A percentile compares a stretch with the other conserved stretches of the same genome.
phyloP scores from a whole-genome alignment of 1,140 invertebrate genomes.

The Procambarus clarkii region DNA sequence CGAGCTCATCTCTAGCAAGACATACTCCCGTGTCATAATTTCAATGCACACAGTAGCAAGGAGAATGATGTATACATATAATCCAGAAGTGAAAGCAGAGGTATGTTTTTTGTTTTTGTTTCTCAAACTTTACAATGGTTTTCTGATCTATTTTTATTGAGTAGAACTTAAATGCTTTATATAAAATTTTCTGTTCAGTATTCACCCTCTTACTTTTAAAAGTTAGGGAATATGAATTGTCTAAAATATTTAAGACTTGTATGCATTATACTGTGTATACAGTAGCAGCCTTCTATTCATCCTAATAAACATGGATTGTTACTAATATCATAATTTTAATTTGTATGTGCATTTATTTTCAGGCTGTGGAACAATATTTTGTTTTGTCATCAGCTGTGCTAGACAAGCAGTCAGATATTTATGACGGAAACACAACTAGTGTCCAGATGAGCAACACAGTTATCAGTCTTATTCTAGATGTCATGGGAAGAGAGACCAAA shows the following conservation, averaged over 20 bases:
- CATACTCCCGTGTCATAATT: conserved; percentile 48
- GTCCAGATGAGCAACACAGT: conserved; percentile 28
- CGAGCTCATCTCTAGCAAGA: conserved; percentile 67
- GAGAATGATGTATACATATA: conserved; percentile 56
- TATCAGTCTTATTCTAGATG: conserved; percentile 48
- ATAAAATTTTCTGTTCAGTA: too few species aligned
- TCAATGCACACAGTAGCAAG: conserved; percentile 47
- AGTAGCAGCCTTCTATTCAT: background rate
- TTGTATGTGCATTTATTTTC: conserved; percentile 8
- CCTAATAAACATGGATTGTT: background rate
- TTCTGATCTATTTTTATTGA: background rate
- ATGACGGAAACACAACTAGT: conserved; percentile 44
- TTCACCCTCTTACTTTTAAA: too few species aligned
- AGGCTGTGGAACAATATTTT: conserved; percentile 68
- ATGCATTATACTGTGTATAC: background rate
- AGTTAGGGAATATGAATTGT: too few species aligned
- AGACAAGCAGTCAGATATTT: conserved; percentile 66
- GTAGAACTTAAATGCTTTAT: background rate
- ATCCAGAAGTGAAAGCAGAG: conserved; percentile 59
- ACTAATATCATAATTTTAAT: background rate
- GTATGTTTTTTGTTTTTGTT: conserved; percentile 21
- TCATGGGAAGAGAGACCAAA: conserved; percentile 60
- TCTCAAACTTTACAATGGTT: background rate
- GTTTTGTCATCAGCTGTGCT: conserved; percentile 60
- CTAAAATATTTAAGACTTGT: too few species aligned